Evolutionary conservation across 2,797 vertebrate species (phyloP), one percentile per base, ranked within the genome.

Genomic region (Sebastes oblongus): DNA sequence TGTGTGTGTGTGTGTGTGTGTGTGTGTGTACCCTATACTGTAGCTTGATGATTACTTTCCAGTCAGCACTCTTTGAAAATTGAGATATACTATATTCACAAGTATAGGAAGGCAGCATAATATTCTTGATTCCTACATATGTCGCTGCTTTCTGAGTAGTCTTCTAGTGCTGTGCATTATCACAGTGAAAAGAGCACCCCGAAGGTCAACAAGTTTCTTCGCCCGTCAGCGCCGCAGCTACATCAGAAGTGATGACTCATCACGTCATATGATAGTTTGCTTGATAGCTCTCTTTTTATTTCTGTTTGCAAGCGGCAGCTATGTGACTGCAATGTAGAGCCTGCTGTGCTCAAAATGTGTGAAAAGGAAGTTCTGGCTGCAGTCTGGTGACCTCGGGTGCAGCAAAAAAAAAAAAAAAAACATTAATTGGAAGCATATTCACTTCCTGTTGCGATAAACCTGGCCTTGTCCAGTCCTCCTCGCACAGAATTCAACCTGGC

Each of bases 221-320:
- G 72, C 36, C 22, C 62, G 25, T 84, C 75, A 56, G 56, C 16
- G 61, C n/a, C 34, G 72, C 72, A 24, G 81, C 80, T 20, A 67
- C 75, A 84, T 78, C 77, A 62, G 82, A 75, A 80, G 39, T n/a
- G 66, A 72, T 89, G 82, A 91, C 77, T 92, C 84, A 84, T 79
- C 76, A 24, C 20, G 60, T 55, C 73, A 80, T 72, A 61, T 46
- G 77, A 88, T 82, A 76, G 81, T 68, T 77, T 66, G 80, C 86
- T 80, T 85, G 79, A 89, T 84, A 70, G 85, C 70, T 55, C 64
- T 73, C 64, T 39, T 64, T 62, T 86, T 59, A 64, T 72, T 83
- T 80, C 60, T 77, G 39, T 71, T 80, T 18, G 39, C 52, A 32
- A 62, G 11, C 64, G 62, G 27, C 52, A 69, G 56, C 64, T 74